These are phyloP conservation scores for Troglohyphantes excavatus DNA, from an alignment of 2,888 invertebrate genomes.

Conservation along the genomic window DNA sequence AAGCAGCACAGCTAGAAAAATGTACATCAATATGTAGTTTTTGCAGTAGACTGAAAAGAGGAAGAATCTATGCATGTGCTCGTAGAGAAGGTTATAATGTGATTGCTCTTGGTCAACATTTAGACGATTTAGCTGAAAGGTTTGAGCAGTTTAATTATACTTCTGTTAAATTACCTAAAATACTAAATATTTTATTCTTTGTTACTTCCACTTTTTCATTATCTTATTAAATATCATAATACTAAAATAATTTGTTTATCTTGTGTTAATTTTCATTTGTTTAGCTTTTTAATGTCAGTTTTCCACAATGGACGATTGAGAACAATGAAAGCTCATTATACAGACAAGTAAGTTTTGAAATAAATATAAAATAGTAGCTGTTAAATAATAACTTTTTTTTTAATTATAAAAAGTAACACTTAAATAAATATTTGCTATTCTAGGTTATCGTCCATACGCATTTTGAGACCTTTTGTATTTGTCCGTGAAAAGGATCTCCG, in stretches of 20 bases:
- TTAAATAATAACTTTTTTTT: slow-evolving; percentile 12
- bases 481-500: slow-evolving; percentile 90
- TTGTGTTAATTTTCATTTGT: slow-evolving; percentile 62
- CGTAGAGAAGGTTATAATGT: slow-evolving; percentile 91
- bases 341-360: slow-evolving; percentile 86
- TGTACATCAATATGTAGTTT: slow-evolving; percentile 87
- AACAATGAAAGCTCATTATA: slow-evolving; percentile 90
- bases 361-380: background rate
- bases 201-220: background rate
- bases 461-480: slow-evolving; percentile 93
- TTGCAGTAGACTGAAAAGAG: slow-evolving; percentile 88
- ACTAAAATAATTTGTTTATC: background rate
- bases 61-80: slow-evolving; percentile 89
- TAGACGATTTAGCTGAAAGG: slow-evolving; percentile 91
- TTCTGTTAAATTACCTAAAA: no score
- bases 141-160: slow-evolving; percentile 74
- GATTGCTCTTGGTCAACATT: slow-evolving; percentile 92
- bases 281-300: slow-evolving; percentile 89
- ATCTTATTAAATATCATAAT: background rate
- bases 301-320: slow-evolving; percentile 91
- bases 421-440: slow-evolving; percentile 79
- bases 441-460: slow-evolving; percentile 90
- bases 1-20: slow-evolving; percentile 83
- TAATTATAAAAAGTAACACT: no score
- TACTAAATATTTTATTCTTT: no score